Evolutionary conservation across 2,113 vertebrate species (phyloP).

Genomic region (Planiliza haematocheilus): DNA sequence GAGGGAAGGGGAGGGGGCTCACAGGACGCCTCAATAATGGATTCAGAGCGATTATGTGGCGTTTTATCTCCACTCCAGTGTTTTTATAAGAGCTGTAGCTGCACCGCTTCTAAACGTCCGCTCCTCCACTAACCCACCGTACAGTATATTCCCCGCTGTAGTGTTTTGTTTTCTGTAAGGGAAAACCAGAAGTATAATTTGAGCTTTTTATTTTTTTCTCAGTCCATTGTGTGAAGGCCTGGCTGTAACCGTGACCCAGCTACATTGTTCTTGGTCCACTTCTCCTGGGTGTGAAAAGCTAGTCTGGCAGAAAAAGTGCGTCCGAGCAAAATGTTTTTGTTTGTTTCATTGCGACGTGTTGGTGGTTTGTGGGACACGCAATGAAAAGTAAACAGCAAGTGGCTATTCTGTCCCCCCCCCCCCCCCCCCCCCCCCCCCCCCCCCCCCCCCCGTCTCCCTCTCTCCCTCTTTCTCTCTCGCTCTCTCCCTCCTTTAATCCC

Average conservation of each 20-base stretch:
- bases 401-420: conserved; percentile 9
- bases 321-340: conserved; percentile 55
- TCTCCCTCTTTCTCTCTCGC: neutral
- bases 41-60: neutral
- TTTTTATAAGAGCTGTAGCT: neutral
- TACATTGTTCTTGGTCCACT: conserved; percentile 60
- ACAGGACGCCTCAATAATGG: neutral
- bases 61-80: neutral
- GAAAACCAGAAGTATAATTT: conserved; percentile 53
- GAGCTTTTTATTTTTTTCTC: conserved; percentile 4
- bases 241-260: conserved; percentile 27
- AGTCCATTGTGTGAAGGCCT: conserved; percentile 32
- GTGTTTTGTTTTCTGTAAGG: conserved; percentile 36
- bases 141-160: conserved; percentile 1
- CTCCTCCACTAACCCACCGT: too few relatives aligned
- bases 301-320: conserved; percentile 38
- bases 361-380: conserved; percentile 61
- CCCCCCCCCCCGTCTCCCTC: conserved; percentile 9
- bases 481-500: conserved; percentile 18
- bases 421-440: neutral
- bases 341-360: conserved; percentile 62
- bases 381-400: conserved; percentile 57
- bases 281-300: conserved; percentile 56
- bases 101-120: neutral
- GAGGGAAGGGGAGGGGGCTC: too few relatives aligned